Evolutionary conservation across 2,797 vertebrate genomes (phyloP).

Genomic region (Rhinoraja longicauda): DNA sequence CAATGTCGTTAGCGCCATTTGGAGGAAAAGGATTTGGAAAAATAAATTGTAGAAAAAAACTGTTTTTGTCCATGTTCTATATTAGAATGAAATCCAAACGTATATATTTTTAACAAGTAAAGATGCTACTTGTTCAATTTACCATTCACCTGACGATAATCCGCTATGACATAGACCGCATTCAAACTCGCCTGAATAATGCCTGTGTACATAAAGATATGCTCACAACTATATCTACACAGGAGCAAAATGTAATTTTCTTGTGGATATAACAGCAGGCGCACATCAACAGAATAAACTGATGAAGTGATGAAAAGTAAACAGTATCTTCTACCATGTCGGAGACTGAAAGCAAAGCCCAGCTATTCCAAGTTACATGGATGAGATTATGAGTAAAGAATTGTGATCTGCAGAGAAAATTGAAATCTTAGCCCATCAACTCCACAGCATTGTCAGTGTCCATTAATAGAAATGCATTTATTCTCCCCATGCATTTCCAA

Average conservation of each 20-base stretch:
- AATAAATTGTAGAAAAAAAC: not conserved
- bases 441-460: not conserved
- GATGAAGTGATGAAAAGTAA: constrained; percentile 23
- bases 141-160: not conserved
- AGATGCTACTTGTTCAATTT: not conserved
- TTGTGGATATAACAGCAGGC: not conserved
- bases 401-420: not conserved
- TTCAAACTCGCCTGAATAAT: not conserved
- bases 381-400: not conserved
- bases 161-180: not conserved
- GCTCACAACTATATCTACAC: not conserved
- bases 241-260: not conserved
- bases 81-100: constrained; percentile 14
- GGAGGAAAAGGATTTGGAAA: not conserved
- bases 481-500: not conserved
- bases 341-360: not conserved
- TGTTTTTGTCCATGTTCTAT: not conserved
- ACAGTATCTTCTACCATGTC: not conserved
- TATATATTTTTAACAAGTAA: not conserved
- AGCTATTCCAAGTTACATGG: not conserved
- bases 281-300: not conserved
- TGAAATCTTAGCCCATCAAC: constrained; percentile 2
- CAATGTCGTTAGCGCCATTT: not conserved
- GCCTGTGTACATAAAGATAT: not conserved
- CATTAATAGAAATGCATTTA: not conserved